phyloP scores from a whole-genome alignment of 2,113 vertebrate genomes.

The Azemiops feae region DNA sequence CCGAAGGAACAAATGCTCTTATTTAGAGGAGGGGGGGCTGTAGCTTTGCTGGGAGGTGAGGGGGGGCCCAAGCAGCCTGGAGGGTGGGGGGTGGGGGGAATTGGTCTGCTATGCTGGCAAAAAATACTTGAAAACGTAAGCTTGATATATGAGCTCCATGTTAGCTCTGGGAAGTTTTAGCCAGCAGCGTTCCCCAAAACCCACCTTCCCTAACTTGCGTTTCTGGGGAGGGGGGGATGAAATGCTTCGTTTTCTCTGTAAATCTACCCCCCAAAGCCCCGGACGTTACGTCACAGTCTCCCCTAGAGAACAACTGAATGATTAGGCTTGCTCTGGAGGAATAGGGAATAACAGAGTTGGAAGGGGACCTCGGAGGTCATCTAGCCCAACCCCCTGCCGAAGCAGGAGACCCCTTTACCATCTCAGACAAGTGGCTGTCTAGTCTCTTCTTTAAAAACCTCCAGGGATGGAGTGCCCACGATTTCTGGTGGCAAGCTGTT shows the following conservation, averaged over 20 bases:
- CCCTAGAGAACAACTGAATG: background rate
- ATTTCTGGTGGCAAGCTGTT: too few species aligned
- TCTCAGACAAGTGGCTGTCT: too few species aligned
- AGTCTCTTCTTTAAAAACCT: too few species aligned
- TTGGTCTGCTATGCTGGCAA: background rate
- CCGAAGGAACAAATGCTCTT: background rate
- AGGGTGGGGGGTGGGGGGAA: background rate
- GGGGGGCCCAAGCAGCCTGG: background rate
- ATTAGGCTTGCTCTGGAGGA: background rate
- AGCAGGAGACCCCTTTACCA: too few species aligned
- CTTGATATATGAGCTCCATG: background rate
- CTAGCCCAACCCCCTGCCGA: background rate
- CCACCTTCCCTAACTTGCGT: background rate
- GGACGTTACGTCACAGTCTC: background rate
- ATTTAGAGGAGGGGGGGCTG: background rate
- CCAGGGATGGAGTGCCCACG: too few species aligned
- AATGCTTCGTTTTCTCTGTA: background rate
- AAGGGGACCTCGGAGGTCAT: background rate
- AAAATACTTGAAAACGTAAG: background rate
- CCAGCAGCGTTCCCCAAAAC: background rate
- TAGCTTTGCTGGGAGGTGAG: background rate
- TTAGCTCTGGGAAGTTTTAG: background rate
- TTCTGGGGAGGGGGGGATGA: background rate
- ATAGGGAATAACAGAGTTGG: background rate
- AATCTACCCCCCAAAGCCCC: background rate